Conservation (phyloP, 2,888 invertebrate species). For the Melanostoma mellinum region DNA sequence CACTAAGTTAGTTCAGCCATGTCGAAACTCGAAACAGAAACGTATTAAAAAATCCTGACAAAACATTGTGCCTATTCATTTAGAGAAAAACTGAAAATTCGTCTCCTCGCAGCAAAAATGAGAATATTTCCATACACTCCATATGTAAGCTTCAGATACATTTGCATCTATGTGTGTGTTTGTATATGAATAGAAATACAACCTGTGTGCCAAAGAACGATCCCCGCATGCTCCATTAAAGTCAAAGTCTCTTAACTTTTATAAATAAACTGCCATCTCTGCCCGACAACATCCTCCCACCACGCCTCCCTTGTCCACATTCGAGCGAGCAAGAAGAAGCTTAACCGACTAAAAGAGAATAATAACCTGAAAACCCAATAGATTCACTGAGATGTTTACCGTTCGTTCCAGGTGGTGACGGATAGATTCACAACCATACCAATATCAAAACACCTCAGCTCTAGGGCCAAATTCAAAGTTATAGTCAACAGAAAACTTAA, state of each 20-base stretch:
- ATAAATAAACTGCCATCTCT: conserved; percentile 67
- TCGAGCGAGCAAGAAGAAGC: conserved; percentile 4
- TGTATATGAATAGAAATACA: conserved; percentile 39
- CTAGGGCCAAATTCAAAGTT: neutral
- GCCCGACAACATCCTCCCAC: neutral
- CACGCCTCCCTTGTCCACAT: conserved; percentile 1
- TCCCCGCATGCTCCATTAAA: conserved; percentile 72
- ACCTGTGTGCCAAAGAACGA: conserved; percentile 70
- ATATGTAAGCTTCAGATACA: conserved; percentile 9
- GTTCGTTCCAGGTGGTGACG: conserved; percentile 48
- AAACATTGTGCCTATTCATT: conserved; percentile 44
- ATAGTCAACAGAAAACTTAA: conserved; percentile 37
- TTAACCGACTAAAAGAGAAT: conserved; percentile 60
- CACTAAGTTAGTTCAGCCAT: conserved; percentile 34
- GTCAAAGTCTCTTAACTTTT: conserved; percentile 71
- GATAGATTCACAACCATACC: conserved; percentile 21
- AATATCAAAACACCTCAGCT: neutral
- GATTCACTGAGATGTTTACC: conserved; percentile 63
- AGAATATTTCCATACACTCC: conserved; percentile 38
- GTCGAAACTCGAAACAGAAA: conserved; percentile 26
- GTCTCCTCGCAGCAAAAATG: conserved; percentile 47
- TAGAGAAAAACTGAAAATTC: conserved; percentile 37
- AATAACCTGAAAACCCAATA: conserved; percentile 65
- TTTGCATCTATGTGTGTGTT: neutral
- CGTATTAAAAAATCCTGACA: conserved; percentile 44